Evolutionary conservation across 2,888 invertebrate species (phyloP), one percentile per base, ranked within the genome.

Genomic region (Orthosia incerta): DNA sequence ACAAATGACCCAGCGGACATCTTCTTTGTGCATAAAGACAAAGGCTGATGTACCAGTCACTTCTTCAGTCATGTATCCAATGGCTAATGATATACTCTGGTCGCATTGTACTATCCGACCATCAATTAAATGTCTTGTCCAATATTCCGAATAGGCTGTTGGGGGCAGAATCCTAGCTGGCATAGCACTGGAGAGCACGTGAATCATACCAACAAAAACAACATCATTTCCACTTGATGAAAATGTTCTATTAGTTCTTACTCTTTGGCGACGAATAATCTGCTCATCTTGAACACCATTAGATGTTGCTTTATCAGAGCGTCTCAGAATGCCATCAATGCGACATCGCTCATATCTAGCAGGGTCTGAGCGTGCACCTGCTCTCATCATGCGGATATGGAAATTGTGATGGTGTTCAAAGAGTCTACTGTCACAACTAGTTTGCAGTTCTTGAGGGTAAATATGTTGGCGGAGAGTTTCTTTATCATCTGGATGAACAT

Each of bases 101-200:
- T 99, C 99, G 91, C 98, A 98, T 91, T 98, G 98, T 65, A 99
- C 97, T 83, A 99, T 99, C 62, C 98, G 97, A 0, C 99, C 99
- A 95, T 99, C 99, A 68, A 99, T 97, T 72, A 98, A 96, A 94
- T 99, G 99, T 83, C 99, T 97, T 1, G 99, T 99, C 90, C 98
- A 97, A 93, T 99, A 99, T 92, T 99, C 99, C 88, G 99, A 97
- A 85, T 98, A 97, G 50, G 97, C 94, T 53, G 95, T 94, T 2
- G 96, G 97, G 64, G 98, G 97, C 68, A 98, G 97, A 63, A 96
- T 92, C 64, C 93, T 91, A 51, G 94, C 90, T 72, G 98, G 98
- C 89, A 98, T 97, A 45, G 92, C 89, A 86, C 91, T 94, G 13
- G 95, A 90, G 86, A 98, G 93, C 45, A 98, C 95, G 89, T 97